Evolutionary conservation across 1,140 invertebrate genomes (phyloP).

Genomic region (Drosophila tropicalis): DNA sequence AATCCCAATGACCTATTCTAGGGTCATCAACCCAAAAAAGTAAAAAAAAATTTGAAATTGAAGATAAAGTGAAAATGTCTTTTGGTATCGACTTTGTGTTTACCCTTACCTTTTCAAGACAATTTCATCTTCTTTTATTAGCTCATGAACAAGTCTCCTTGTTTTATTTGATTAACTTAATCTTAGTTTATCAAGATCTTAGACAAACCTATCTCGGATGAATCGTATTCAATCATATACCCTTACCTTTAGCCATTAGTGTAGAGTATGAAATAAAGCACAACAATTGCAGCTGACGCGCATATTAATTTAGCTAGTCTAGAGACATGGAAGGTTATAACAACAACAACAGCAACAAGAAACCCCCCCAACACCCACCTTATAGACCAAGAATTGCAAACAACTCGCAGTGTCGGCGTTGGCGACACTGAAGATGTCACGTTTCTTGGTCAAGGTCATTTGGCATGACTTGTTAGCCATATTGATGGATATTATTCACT

Average conservation of each 20-base stretch:
- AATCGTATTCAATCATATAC: too few species aligned
- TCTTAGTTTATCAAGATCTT: too few species aligned
- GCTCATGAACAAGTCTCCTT: too few species aligned
- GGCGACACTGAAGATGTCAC: conserved; percentile 28
- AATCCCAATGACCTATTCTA: not conserved
- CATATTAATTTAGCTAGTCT: conserved; percentile 48
- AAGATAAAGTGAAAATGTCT: too few species aligned
- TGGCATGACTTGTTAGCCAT: not conserved
- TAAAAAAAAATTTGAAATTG: too few species aligned
- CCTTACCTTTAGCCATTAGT: too few species aligned
- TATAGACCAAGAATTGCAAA: conserved; percentile 39
- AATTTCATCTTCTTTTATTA: too few species aligned
- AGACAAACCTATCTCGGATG: too few species aligned
- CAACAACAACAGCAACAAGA: conserved; percentile 23
- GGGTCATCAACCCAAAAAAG: conserved; percentile 10
- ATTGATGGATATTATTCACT: not conserved
- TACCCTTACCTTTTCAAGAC: too few species aligned
- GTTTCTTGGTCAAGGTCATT: conserved; percentile 42
- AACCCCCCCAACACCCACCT: not conserved
- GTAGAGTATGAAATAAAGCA: not conserved
- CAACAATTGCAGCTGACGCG: conserved; percentile 33
- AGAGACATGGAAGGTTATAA: conserved; percentile 35
- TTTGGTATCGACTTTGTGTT: too few species aligned
- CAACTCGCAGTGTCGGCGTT: conserved; percentile 14
- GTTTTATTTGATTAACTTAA: not conserved